Conservation (phyloP, 37 sponge, comb jelly and placozoan species). For the Geodia barretti region DNA sequence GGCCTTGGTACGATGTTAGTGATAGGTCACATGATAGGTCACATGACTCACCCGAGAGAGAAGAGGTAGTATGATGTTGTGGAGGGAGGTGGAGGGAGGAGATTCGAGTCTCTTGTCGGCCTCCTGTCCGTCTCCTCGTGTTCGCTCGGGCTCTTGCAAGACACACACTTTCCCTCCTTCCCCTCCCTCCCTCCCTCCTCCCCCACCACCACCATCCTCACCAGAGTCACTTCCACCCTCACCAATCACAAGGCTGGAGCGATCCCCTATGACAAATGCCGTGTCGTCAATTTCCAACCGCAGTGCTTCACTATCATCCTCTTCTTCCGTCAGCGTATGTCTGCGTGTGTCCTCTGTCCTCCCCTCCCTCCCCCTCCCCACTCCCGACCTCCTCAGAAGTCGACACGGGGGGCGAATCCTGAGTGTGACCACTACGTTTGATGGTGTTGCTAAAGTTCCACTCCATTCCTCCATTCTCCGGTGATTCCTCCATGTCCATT, state of each 20-base stretch:
- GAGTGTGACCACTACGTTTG: not conserved
- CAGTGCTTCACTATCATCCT: not conserved
- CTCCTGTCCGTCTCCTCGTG: constrained; percentile 2
- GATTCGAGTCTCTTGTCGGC: not conserved
- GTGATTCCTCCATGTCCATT: not conserved
- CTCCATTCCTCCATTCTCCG: not conserved
- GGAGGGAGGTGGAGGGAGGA: not conserved
- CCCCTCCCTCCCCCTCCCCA: not conserved
- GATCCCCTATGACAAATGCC: not conserved
- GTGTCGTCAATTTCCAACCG: not conserved
- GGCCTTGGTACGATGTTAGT: no score
- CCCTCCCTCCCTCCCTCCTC: not conserved
- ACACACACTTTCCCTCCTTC: not conserved
- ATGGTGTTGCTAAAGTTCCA: not conserved
- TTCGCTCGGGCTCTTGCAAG: not conserved
- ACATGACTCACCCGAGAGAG: no score
- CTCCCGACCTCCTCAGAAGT: not conserved
- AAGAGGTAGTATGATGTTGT: not conserved
- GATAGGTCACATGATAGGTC: no score
- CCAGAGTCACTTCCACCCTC: not conserved
- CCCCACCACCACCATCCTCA: not conserved
- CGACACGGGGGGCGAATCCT: not conserved
- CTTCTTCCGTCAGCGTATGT: not conserved
- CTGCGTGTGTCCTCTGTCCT: not conserved
- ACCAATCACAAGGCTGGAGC: not conserved